phyloP scores from a whole-genome alignment of 2,113 vertebrate species.

The Thinocorus orbignyianus region DNA sequence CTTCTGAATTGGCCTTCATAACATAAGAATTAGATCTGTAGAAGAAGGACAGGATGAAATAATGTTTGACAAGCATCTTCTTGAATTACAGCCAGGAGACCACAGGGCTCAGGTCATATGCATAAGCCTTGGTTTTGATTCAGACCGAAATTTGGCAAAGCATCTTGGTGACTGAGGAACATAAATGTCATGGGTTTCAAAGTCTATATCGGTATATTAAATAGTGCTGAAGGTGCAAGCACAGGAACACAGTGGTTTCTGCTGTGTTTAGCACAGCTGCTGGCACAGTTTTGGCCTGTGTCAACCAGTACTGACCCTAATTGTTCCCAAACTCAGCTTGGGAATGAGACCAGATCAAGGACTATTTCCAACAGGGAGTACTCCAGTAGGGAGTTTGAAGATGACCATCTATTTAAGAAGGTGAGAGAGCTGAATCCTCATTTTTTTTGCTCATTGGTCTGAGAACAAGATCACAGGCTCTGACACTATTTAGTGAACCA shows the following conservation, averaged over 20 bases:
- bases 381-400: not conserved
- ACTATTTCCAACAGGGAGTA: not conserved
- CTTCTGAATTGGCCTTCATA: not conserved
- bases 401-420: not conserved
- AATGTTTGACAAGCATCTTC: not conserved
- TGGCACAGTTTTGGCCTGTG: not conserved
- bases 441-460: not conserved
- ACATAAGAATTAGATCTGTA: not conserved
- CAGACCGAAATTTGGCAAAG: constrained; percentile 47
- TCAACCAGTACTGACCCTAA: not conserved
- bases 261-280: not conserved
- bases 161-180: not conserved
- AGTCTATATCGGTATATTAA: not conserved
- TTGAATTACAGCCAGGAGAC: not conserved
- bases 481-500: not conserved
- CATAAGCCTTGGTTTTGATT: constrained; percentile 18
- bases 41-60: not conserved
- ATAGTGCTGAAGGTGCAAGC: not conserved
- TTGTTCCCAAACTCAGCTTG: not conserved
- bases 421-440: not conserved
- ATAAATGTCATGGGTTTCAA: constrained; percentile 57
- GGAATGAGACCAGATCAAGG: not conserved
- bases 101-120: not conserved
- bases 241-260: constrained; percentile 57
- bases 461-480: not conserved